A percentile compares a stretch with the other conserved stretches of the same genome.
Conservation (phyloP, 92 coral and sea anemone genomes). For the Nematostella vectensis region DNA sequence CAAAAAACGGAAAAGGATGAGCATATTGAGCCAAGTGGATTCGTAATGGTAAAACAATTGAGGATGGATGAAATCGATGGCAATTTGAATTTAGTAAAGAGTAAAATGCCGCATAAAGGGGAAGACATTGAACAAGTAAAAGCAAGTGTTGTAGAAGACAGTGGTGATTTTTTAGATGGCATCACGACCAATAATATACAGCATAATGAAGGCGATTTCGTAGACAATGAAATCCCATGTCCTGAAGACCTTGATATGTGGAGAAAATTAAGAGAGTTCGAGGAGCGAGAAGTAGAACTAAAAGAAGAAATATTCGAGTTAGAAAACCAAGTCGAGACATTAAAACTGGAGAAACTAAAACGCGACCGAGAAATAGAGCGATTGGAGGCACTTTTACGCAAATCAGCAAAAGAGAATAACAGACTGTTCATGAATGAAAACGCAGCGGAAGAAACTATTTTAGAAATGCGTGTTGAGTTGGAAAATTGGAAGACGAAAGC, state of each 20-base stretch:
- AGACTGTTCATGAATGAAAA: conserved; percentile 38
- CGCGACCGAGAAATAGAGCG: conserved; percentile 27
- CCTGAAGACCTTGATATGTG: conserved; percentile 10
- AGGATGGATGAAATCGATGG: too few species aligned
- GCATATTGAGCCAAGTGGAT: too few species aligned
- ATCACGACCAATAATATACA: too few species aligned
- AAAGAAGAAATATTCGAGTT: conserved; percentile 25
- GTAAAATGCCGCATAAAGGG: too few species aligned
- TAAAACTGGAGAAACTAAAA: conserved; percentile 31
- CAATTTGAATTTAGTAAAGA: too few species aligned
- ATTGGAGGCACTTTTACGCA: conserved; percentile 31
- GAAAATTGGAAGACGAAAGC: conserved; percentile 58
- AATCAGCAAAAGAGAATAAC: conserved; percentile 29
- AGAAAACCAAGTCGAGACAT: conserved; percentile 19
- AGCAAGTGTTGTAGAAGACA: too few species aligned
- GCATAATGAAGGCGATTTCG: too few species aligned
- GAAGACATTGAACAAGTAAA: too few species aligned
- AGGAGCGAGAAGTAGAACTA: conserved; percentile 27
- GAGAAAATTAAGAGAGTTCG: conserved; percentile 21
- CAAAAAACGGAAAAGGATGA: too few species aligned
- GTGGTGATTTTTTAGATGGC: too few species aligned
- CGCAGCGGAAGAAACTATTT: conserved; percentile 35
- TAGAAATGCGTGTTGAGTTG: conserved; percentile 47
- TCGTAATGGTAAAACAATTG: too few species aligned
- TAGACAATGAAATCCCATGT: too few species aligned